These are phyloP conservation scores for Eutolmus rufibarbis DNA, from an alignment of 2,888 invertebrate species.

Conservation along the genomic window DNA sequence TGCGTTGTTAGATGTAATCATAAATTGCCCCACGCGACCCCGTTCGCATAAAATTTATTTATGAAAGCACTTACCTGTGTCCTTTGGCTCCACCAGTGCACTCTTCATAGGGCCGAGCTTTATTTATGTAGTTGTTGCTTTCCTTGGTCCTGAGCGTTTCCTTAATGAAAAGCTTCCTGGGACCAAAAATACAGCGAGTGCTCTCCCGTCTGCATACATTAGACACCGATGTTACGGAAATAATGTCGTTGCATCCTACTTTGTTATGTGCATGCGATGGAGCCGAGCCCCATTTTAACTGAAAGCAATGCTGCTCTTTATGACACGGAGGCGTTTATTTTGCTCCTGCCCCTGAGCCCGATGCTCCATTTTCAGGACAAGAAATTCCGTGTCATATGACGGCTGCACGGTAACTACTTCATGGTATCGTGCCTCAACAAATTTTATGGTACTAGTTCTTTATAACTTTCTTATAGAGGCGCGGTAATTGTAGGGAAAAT, in stretches of 20 bases:
- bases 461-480: neutral
- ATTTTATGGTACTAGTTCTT: neutral
- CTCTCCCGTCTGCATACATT: neutral
- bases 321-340: neutral
- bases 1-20: neutral
- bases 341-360: neutral
- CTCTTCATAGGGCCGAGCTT: neutral
- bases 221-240: neutral
- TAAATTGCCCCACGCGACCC: neutral
- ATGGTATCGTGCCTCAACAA: neutral
- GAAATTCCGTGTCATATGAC: neutral
- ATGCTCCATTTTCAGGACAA: neutral
- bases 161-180: conserved; percentile 18
- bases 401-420: neutral
- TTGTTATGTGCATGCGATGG: neutral
- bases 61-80: neutral
- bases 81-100: neutral
- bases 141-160: neutral
- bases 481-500: neutral
- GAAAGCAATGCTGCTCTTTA: neutral
- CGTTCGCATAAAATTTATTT: neutral
- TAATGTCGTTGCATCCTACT: neutral
- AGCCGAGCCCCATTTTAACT: neutral
- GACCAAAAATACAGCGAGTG: neutral
- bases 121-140: neutral